These are phyloP conservation scores for Steatocranus sp. DNA, from an alignment of 2,797 vertebrate genomes.

Conservation along the genomic window DNA sequence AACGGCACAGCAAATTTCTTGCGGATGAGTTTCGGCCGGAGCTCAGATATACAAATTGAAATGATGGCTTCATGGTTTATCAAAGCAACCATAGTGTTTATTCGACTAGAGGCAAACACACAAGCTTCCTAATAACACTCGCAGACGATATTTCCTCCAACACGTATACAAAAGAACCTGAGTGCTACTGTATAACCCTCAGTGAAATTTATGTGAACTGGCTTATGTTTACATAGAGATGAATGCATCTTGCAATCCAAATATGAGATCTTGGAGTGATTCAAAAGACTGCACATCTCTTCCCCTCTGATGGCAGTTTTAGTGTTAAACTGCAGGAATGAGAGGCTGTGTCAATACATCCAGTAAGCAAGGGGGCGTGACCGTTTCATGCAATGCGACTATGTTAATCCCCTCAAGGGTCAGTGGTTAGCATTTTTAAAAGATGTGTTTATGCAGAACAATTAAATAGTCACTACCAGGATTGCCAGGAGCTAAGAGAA, in stretches of 20 bases:
- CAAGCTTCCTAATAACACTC: slow-evolving; percentile 46
- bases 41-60: slow-evolving; percentile 59
- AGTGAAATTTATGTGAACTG: slow-evolving; percentile 6
- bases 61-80: slow-evolving; percentile 65
- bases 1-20: slow-evolving; percentile 48
- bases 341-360: slow-evolving; percentile 17
- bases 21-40: slow-evolving; percentile 47
- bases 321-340: slow-evolving; percentile 32
- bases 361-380: slow-evolving; percentile 50
- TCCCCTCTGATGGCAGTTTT: background rate
- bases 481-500: slow-evolving; percentile 7
- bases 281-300: background rate
- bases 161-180: slow-evolving; percentile 18
- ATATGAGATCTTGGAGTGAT: slow-evolving; percentile 2
- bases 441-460: slow-evolving; percentile 48
- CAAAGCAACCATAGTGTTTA: slow-evolving; percentile 59
- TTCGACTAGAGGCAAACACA: slow-evolving; percentile 46
- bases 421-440: slow-evolving; percentile 32
- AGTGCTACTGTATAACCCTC: slow-evolving; percentile 33
- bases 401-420: slow-evolving; percentile 51
- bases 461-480: slow-evolving; percentile 35
- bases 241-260: background rate
- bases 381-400: slow-evolving; percentile 26
- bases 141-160: slow-evolving; percentile 36
- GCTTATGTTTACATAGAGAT: slow-evolving; percentile 10